Conservation (phyloP, 2,888 invertebrate genomes). For the Allacma fusca region DNA sequence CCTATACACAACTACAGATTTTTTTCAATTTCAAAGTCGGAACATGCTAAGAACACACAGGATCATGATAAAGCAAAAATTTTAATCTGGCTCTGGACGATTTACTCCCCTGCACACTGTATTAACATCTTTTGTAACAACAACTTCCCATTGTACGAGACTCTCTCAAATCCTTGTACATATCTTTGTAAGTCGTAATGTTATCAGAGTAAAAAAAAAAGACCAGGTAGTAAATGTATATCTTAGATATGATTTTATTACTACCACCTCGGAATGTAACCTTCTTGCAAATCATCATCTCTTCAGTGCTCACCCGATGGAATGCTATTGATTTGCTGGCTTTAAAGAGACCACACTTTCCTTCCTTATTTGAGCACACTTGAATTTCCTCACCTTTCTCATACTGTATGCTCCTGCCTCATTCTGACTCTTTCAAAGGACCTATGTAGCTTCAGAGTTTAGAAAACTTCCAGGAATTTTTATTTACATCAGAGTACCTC, state of each 20-base stretch:
- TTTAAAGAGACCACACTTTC: constrained; percentile 28
- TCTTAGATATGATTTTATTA: constrained; percentile 4
- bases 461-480: too few species aligned
- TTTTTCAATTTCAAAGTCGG: too few species aligned
- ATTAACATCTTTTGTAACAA: constrained; percentile 19
- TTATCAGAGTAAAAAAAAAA: too few species aligned
- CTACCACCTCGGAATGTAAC: constrained; percentile 5
- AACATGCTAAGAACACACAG: neutral
- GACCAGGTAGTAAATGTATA: neutral
- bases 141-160: constrained; percentile 2
- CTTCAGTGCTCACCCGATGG: constrained; percentile 28
- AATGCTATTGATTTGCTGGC: constrained; percentile 43
- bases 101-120: constrained; percentile 38
- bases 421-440: too few species aligned
- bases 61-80: constrained; percentile 42
- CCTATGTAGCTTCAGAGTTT: too few species aligned
- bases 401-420: too few species aligned
- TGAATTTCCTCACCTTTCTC: constrained; percentile 7
- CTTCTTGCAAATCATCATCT: constrained; percentile 43
- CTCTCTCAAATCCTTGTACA: neutral
- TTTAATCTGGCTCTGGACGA: constrained; percentile 46
- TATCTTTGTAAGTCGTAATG: too few species aligned
- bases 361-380: constrained; percentile 40
- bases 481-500: too few species aligned
- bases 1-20: too few species aligned